phyloP scores from a whole-genome alignment of 2,113 vertebrate genomes.

The Sturnira hondurensis region DNA sequence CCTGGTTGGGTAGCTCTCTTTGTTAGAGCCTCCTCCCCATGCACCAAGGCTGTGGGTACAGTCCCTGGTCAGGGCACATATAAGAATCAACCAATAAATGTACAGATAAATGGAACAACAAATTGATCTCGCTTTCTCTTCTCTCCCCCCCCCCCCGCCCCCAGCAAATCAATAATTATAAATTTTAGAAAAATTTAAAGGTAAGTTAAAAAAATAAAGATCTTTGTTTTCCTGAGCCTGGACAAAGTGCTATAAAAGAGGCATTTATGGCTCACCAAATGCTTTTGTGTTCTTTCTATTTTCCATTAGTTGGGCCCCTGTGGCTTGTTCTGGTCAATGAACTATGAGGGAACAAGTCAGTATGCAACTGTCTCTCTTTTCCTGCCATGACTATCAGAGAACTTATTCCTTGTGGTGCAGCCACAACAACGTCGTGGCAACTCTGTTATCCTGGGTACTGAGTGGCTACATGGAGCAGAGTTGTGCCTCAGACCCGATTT shows the following conservation, averaged over 20 bases:
- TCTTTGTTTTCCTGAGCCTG: neutral
- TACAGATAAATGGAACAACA: too few species aligned
- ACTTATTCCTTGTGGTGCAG: neutral
- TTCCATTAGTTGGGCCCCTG: neutral
- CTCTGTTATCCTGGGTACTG: neutral
- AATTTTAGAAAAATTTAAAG: too few species aligned
- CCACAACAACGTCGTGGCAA: neutral
- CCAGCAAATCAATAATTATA: too few species aligned
- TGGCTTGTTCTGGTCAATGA: neutral
- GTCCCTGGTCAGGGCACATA: too few species aligned
- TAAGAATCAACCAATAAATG: too few species aligned
- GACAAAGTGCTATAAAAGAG: neutral
- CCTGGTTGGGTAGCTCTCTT: too few species aligned
- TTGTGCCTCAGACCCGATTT: neutral
- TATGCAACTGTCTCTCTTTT: neutral
- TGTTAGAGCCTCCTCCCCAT: too few species aligned
- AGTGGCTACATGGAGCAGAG: neutral
- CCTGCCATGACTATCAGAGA: neutral
- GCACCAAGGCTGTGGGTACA: too few species aligned
- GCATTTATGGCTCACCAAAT: neutral
- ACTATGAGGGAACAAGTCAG: neutral
- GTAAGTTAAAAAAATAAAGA: neutral
- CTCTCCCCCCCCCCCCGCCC: too few species aligned
- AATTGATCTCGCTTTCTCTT: too few species aligned
- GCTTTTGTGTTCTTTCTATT: neutral